These are phyloP conservation scores for Zosterops japonicus DNA, from an alignment of 2,113 vertebrate genomes.

Conservation along the genomic window DNA sequence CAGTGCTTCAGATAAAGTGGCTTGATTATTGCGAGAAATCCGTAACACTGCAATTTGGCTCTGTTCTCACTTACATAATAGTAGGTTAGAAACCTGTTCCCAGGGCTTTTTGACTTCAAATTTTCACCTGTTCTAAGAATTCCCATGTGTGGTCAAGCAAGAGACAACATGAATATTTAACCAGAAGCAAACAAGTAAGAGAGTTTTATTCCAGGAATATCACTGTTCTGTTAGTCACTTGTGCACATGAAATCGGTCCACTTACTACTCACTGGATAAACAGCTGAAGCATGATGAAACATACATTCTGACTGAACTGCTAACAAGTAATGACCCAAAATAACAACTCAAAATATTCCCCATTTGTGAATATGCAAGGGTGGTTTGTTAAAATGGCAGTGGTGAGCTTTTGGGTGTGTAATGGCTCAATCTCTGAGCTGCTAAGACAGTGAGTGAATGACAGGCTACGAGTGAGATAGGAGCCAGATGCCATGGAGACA, in stretches of 20 bases:
- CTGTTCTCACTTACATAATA: neutral
- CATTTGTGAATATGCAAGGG: neutral
- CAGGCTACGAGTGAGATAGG: neutral
- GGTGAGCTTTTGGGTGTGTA: neutral
- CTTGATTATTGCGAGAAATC: neutral
- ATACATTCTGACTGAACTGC: neutral
- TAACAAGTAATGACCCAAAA: neutral
- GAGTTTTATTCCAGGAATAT: neutral
- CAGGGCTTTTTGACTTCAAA: neutral
- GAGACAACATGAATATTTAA: neutral
- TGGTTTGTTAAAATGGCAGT: neutral
- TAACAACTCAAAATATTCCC: neutral
- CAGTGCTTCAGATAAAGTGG: neutral
- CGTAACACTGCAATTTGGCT: neutral
- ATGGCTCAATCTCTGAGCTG: neutral
- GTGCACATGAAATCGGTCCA: rapidly evolving
- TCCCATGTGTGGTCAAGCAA: neutral
- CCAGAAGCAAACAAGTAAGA: neutral
- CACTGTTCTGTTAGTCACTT: neutral
- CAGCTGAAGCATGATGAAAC: neutral
- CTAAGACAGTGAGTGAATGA: neutral
- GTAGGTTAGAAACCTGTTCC: neutral
- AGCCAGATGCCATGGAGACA: neutral
- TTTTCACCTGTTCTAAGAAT: neutral
- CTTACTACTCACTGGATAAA: neutral